Evolutionary conservation across 2,113 vertebrate species (phyloP).

Genomic region (Lophochroa leadbeateri): DNA sequence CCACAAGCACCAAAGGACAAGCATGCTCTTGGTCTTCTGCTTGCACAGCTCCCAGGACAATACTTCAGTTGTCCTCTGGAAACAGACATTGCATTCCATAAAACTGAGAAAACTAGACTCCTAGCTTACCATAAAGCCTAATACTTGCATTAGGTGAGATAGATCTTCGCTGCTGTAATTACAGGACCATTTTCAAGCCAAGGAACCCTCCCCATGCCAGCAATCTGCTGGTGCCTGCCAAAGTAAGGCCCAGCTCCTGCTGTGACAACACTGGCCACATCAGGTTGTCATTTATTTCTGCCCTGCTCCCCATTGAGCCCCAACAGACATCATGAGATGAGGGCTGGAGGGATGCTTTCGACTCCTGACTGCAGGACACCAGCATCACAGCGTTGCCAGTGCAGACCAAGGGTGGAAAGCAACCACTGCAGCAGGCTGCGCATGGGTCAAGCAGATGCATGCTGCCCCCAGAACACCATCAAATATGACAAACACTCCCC

Average conservation of each 20-base stretch:
- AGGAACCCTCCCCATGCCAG: neutral
- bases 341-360: neutral
- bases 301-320: neutral
- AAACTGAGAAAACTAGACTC: neutral
- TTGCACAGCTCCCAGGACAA: fast-evolving
- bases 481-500: too few relatives aligned
- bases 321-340: fast-evolving
- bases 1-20: neutral
- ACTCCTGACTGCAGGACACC: neutral
- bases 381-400: neutral
- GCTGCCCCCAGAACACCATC: neutral
- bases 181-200: neutral
- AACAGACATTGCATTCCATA: neutral
- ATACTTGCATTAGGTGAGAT: neutral
- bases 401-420: neutral
- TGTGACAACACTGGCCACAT: neutral
- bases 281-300: neutral
- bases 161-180: neutral
- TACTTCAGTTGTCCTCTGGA: neutral
- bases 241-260: neutral
- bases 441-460: neutral
- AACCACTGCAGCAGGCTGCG: neutral
- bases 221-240: neutral
- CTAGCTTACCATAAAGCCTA: neutral
- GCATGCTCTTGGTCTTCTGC: neutral